Conservation (phyloP, 2,888 invertebrate species). For the Apotomis betuletana region DNA sequence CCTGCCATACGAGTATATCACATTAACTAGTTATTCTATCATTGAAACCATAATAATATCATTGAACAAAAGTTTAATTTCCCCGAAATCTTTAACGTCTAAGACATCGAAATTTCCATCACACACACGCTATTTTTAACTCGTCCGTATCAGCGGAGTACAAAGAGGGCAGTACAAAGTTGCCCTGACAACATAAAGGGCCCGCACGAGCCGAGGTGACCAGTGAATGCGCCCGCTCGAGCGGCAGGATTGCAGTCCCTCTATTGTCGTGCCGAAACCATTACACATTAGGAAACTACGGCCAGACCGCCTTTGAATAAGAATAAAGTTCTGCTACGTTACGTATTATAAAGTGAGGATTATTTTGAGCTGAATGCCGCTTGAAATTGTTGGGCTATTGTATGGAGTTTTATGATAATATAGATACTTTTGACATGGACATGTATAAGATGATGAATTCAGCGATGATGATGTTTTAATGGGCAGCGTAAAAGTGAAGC, state of each 20-base stretch:
- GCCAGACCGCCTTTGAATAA: slow-evolving; percentile 38
- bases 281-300: slow-evolving; percentile 43
- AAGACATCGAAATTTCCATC: slow-evolving; percentile 48
- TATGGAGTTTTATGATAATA: not conserved
- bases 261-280: slow-evolving; percentile 55
- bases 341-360: slow-evolving; percentile 26
- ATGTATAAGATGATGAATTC: too few relatives aligned
- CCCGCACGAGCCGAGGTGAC: slow-evolving; percentile 72
- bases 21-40: too few relatives aligned
- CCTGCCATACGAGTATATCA: too few relatives aligned
- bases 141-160: slow-evolving; percentile 56
- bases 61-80: too few relatives aligned
- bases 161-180: slow-evolving; percentile 61
- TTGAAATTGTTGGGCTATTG: slow-evolving; percentile 5
- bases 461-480: too few relatives aligned
- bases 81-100: too few relatives aligned
- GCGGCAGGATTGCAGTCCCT: slow-evolving; percentile 55
- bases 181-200: slow-evolving; percentile 59
- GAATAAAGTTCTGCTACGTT: slow-evolving; percentile 35
- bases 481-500: too few relatives aligned
- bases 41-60: too few relatives aligned
- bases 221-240: slow-evolving; percentile 62
- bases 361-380: slow-evolving; percentile 23
- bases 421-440: not conserved
- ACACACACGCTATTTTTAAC: slow-evolving; percentile 44